Conservation (phyloP, 2,113 vertebrate genomes). For the Diphyllodes magnificus region DNA sequence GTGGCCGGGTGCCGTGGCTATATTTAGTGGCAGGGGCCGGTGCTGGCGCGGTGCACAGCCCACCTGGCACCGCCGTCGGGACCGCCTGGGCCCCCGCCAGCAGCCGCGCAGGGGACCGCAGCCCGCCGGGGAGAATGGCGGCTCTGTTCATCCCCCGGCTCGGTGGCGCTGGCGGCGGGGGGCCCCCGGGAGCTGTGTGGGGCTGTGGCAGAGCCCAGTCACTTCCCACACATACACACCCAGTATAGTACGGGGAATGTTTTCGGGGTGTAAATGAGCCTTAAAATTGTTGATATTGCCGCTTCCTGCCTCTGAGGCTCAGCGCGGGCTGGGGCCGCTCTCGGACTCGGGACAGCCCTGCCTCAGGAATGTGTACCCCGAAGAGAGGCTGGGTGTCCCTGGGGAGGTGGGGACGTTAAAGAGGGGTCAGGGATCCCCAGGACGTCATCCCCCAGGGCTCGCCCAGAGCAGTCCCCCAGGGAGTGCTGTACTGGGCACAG, state of each 20-base stretch:
- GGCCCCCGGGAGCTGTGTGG: background rate
- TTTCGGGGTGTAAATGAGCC: background rate
- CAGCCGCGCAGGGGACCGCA: background rate
- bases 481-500: background rate
- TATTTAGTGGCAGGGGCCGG: background rate
- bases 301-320: background rate
- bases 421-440: background rate
- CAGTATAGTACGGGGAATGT: background rate
- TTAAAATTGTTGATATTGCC: background rate
- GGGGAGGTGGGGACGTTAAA: background rate
- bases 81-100: background rate
- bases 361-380: no score
- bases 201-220: background rate
- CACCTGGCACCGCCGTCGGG: background rate
- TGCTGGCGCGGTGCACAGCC: background rate
- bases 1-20: background rate
- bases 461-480: background rate
- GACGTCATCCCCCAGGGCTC: rapidly evolving
- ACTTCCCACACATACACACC: background rate
- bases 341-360: no score
- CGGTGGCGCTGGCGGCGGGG: background rate
- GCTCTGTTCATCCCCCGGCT: conserved; percentile 23
- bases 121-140: background rate
- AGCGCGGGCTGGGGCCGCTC: rapidly evolving
- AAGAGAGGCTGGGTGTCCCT: background rate